phyloP scores from a whole-genome alignment of 2,888 invertebrate genomes.

The Thymelicus lineola region DNA sequence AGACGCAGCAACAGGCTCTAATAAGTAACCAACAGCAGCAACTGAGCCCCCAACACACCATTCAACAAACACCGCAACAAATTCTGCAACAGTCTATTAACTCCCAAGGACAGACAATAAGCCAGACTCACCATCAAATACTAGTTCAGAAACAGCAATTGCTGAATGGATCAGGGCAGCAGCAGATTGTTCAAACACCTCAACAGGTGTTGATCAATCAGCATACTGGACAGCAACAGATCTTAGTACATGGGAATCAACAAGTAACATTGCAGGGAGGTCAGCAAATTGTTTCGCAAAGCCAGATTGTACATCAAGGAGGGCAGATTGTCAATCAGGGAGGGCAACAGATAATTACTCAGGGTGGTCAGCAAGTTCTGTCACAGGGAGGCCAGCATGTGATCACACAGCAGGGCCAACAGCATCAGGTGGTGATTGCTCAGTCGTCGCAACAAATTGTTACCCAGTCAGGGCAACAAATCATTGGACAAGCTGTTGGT shows the following conservation, averaged over 20 bases:
- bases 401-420: constrained; percentile 77
- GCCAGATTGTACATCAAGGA: constrained; percentile 78
- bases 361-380: constrained; percentile 74
- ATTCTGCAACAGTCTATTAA: constrained; percentile 86
- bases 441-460: constrained; percentile 81
- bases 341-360: constrained; percentile 75
- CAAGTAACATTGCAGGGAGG: constrained; percentile 79
- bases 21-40: constrained; percentile 77
- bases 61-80: constrained; percentile 85
- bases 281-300: constrained; percentile 78
- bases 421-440: constrained; percentile 79
- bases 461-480: constrained; percentile 76
- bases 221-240: constrained; percentile 79
- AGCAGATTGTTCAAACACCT: constrained; percentile 80
- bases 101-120: constrained; percentile 79
- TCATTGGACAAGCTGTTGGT: constrained; percentile 73
- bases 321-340: constrained; percentile 77
- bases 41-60: constrained; percentile 81
- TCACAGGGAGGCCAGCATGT: constrained; percentile 81
- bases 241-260: constrained; percentile 79
- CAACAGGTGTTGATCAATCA: constrained; percentile 82
- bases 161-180: constrained; percentile 81
- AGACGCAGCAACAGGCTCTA: constrained; percentile 78
- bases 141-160: constrained; percentile 85
- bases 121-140: constrained; percentile 80